Conservation (phyloP, 2,888 invertebrate species). For the Drosophila imparisetae region DNA sequence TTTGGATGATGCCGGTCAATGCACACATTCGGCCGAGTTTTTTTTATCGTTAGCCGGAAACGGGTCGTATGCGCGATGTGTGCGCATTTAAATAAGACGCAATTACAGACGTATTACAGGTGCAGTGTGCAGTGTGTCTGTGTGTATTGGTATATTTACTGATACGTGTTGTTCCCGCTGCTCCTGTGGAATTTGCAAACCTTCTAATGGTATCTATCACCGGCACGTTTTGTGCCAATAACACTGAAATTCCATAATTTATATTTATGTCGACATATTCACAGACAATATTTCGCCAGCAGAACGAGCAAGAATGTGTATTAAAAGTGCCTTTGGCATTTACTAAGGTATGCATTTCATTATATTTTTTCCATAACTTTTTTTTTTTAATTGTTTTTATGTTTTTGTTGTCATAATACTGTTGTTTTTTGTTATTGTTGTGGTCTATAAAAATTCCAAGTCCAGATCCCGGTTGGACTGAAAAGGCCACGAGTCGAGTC, state of each 20-base stretch:
- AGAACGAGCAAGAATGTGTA: conserved; percentile 56
- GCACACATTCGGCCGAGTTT: conserved; percentile 76
- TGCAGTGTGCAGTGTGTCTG: conserved; percentile 16
- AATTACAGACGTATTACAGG: conserved; percentile 41
- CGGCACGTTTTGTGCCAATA: conserved; percentile 40
- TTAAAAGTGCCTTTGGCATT: conserved; percentile 57
- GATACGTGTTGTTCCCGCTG: conserved; percentile 39
- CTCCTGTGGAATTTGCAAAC: conserved; percentile 14
- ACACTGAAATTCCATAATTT: conserved; percentile 20
- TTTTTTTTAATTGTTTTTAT: conserved; percentile 22
- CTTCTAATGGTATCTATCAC: conserved; percentile 58
- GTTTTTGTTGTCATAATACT: conserved; percentile 12
- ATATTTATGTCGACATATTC: background rate
- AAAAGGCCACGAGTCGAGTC: conserved; percentile 8
- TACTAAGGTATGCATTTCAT: conserved; percentile 58
- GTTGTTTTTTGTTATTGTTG: conserved; percentile 34
- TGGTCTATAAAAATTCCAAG: conserved; percentile 38
- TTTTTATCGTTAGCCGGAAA: conserved; percentile 61
- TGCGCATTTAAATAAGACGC: conserved; percentile 53
- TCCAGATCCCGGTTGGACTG: conserved; percentile 20
- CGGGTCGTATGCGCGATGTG: conserved; percentile 66
- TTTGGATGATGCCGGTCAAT: conserved; percentile 61
- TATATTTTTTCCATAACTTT: conserved; percentile 7
- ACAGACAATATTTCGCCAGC: conserved; percentile 9
- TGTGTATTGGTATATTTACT: conserved; percentile 6